A percentile compares a stretch with the other conserved stretches of the same genome.
Conservation (phyloP, 2,888 invertebrate genomes). For the Dyspetes luteomarginatus region DNA sequence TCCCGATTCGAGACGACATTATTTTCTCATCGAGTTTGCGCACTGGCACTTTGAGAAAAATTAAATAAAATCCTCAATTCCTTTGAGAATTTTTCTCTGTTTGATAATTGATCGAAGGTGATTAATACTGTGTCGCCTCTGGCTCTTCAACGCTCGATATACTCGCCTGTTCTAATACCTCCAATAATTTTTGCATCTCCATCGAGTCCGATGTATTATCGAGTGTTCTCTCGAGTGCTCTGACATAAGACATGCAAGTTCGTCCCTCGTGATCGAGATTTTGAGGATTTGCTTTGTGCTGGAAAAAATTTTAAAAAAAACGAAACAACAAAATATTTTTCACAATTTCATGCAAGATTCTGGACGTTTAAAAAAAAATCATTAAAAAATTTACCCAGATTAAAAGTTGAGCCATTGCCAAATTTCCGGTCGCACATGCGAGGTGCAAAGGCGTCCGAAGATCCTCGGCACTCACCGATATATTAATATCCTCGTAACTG, state of each 20-base stretch:
- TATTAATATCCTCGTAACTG: conserved; percentile 89
- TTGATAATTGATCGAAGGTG: conserved; percentile 20
- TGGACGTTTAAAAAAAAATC: conserved; percentile 17
- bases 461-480: conserved; percentile 90
- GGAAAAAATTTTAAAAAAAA: too few relatives aligned
- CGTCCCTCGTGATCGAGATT: conserved; percentile 94
- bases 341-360: not conserved
- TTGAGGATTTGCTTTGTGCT: conserved; percentile 98
- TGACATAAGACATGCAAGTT: conserved; percentile 92
- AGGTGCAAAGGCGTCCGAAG: conserved; percentile 93
- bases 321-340: too few relatives aligned
- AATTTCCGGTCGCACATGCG: conserved; percentile 94
- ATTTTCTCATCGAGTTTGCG: conserved; percentile 7
- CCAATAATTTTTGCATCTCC: conserved; percentile 80
- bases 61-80: conserved; percentile 1
- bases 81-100: conserved; percentile 17
- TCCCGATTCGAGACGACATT: not conserved
- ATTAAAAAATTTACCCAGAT: conserved; percentile 91
- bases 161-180: conserved; percentile 80
- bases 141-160: conserved; percentile 78
- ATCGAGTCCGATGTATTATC: conserved; percentile 80
- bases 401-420: conserved; percentile 95
- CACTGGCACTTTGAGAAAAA: conserved; percentile 8
- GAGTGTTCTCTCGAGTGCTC: conserved; percentile 83
- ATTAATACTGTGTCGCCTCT: conserved; percentile 80